These are phyloP conservation scores for Tympanuchus pallidicinctus DNA, from an alignment of 2,113 vertebrate genomes.

Conservation along the genomic window DNA sequence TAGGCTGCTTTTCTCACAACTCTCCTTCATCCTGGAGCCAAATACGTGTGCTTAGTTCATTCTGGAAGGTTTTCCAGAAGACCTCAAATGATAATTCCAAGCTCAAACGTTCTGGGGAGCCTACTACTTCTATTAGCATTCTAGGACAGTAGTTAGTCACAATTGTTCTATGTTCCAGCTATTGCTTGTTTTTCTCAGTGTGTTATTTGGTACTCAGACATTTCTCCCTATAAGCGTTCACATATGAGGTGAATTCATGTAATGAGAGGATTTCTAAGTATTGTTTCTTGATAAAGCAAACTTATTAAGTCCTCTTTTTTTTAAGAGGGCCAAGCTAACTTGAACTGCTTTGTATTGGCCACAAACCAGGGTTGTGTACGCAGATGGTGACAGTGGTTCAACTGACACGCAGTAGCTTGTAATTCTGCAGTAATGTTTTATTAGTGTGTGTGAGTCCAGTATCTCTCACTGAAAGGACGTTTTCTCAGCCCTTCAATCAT, in stretches of 20 bases:
- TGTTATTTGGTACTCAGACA: not conserved
- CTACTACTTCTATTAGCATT: not conserved
- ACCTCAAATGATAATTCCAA: not conserved
- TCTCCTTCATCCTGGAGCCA: not conserved
- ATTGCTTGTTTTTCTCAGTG: not conserved
- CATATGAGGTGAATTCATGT: no score
- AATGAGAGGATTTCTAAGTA: not conserved
- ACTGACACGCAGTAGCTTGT: not conserved
- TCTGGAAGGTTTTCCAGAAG: not conserved
- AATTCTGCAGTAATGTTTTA: not conserved
- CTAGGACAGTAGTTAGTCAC: not conserved
- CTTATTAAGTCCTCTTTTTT: not conserved
- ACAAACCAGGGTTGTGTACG: not conserved
- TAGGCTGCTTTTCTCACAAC: not conserved
- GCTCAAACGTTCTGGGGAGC: not conserved
- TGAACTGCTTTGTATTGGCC: conserved; percentile 14
- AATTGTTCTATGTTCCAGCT: not conserved
- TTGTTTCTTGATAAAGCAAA: conserved; percentile 5
- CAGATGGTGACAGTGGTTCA: conserved; percentile 36
- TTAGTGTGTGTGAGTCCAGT: not conserved
- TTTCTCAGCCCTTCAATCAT: conserved; percentile 20
- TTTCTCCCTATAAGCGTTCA: not conserved
- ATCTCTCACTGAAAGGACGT: not conserved
- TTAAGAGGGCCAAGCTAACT: not conserved
- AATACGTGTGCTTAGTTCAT: not conserved